Evolutionary conservation across 2,113 vertebrate species (phyloP), one percentile per base, ranked within the genome.

Genomic region (Alectura lathami): DNA sequence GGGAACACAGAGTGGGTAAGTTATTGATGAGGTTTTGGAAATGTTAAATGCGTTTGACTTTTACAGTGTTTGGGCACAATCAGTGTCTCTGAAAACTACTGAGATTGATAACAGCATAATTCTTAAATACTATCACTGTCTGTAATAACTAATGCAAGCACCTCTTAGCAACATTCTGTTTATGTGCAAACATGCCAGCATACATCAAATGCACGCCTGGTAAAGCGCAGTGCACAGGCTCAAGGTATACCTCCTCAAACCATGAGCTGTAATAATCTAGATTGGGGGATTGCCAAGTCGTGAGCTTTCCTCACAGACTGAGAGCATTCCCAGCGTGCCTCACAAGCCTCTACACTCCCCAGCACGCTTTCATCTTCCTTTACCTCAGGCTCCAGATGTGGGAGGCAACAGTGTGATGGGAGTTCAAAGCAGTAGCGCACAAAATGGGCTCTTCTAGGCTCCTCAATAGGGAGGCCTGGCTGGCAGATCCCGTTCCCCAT

Each of bases 361-460:
- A 53, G 68, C 26, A 18, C 0, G 0, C 95, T 96, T 96, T 96
- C 92, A 96, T 96, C 96, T 92, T 80, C 68, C 80, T 91, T 81
- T 88, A 81, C 95, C 92, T 92, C 76, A 21, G 96, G 95, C 83
- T 68, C 80, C 95, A 95, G 83, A 90, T 92, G 96, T 88, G 92
- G 95, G 95, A 95, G 95, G 95, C 90, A 87, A 81, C 48, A 24
- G 32, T 2, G 6, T 2, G 24, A 85, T 45, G 70, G 56, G 47
- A 95, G 92, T 96, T 96, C 91, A 96, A 96, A 96, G 95, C 54
- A 1, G 68, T 76, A 78, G 60, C 42, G 68, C 51, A 9, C 15
- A 3, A 11, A 78, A 67, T 1, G 15, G 78, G 64, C 29, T 75
- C 83, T 50, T 72, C 80, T 42, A 50, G 29, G 51, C 64, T 47